Percentiles rank a stretch among this genome's conserved stretches.
Evolutionary conservation across 2,797 vertebrate species (phyloP).

Genomic region (Sarcoramphus papa): DNA sequence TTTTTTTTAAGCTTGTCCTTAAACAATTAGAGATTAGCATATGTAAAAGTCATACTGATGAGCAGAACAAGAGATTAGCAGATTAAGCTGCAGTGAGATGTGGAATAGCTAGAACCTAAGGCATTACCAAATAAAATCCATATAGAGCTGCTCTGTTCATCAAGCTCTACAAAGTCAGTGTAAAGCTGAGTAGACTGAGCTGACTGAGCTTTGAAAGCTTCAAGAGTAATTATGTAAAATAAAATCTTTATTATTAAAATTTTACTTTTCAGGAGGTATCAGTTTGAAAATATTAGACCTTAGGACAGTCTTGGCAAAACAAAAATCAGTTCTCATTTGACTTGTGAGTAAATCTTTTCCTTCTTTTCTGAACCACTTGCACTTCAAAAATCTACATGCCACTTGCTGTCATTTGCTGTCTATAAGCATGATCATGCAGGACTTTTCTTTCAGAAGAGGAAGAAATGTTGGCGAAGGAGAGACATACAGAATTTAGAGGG

Average conservation of each 20-base stretch:
- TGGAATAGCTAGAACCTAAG: background rate
- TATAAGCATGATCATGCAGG: background rate
- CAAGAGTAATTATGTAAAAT: background rate
- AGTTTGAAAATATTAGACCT: background rate
- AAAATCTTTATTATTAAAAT: background rate
- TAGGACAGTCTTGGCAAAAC: background rate
- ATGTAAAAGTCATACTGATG: background rate
- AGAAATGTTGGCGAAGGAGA: background rate
- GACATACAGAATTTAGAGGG: background rate
- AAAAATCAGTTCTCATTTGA: background rate
- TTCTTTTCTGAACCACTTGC: background rate
- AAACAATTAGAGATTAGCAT: background rate
- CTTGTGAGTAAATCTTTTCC: background rate
- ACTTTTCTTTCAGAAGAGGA: background rate
- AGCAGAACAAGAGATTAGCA: background rate
- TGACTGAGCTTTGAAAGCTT: background rate
- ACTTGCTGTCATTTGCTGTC: background rate
- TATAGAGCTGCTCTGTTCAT: background rate
- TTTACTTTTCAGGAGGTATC: background rate
- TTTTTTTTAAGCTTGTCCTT: background rate
- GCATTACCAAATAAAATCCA: background rate
- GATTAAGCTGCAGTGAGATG: background rate
- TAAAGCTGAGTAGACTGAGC: background rate
- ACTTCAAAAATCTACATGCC: background rate
- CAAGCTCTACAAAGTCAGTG: background rate